Evolutionary conservation across 2,888 invertebrate species (phyloP), one percentile per base, ranked within the genome.

Genomic region (Malachius bipustulatus): DNA sequence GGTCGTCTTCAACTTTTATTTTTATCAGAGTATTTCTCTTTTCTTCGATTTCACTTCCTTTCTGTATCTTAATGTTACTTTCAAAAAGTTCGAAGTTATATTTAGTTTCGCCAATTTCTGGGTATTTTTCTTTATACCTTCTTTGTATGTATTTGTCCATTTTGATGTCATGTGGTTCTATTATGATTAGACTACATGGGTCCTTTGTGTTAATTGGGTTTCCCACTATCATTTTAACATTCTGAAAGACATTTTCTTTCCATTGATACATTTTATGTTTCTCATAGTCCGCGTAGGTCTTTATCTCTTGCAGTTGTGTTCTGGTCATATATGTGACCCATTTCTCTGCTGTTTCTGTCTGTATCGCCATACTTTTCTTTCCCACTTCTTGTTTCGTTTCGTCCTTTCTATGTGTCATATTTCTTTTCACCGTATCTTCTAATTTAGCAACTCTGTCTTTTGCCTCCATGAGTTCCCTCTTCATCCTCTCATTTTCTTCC

Each of bases 61-160:
- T 24, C 24, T 24, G 8, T 24, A 8, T 24, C n/a, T 24, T 24
- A 8, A n/a, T 24, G n/a, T 8, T 24, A 24, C 8, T 8, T n/a
- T 24, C 24, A 8, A 24, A n/a, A 8, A 24, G 8, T 24, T 24
- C 24, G n/a, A 24, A 24, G 24, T 24, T n/a, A 8, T 8, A 8
- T n/a, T 8, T 24, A 8, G 24, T 24, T 8, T 24, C 24, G 8
- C 24, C 24, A n/a, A 24, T 8, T 24, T 24, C 24, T 8, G 24
- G 24, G n/a, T 8, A 24, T 8, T n/a, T 24, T 8, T 24, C 24
- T 24, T 24, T 24, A 24, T 24, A 24, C n/a, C 24, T 24, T n/a
- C 24, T 24, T n/a, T 24, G 24, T 24, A 24, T 24, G n/a, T 24
- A 24, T 24, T 24, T 24, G 8, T 24, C 24, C 24, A 24, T 24